Evolutionary conservation across 64 coral and sea anemone genomes (phyloP), one percentile per base, ranked within the genome.

Genomic region (Dendrophyllia cribrosa): DNA sequence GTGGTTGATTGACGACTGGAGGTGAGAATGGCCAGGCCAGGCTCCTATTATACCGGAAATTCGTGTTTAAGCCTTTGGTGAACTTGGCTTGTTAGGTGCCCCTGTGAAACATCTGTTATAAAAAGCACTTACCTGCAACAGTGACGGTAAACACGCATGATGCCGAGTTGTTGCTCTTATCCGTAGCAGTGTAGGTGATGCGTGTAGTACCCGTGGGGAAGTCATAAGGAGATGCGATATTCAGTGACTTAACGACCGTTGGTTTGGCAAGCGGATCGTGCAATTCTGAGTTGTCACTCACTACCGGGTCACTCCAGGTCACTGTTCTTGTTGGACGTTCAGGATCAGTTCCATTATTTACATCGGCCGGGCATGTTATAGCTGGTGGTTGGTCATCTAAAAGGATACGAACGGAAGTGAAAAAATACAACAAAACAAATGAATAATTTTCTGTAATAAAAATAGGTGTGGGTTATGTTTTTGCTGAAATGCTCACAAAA

Each of bases 111-210:
- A 34, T 34, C 34, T 34, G 34, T 34, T 34, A 34, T 34, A 34
- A 34, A 34, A 34, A 34, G 58, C 59, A 48, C 69, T 93, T 47
- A 96, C 97, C 97, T 63, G 17, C 19, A 12, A 99, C 91, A 4
- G 87, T 83, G 5, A 99, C 90, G 17, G 87, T 91, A 34, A 96
- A 94, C 15, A 87, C 86, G 20, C 97, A 99, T 24, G 88, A 90
- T 15, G 83, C 75, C 21, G 88, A 89, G 19, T 91, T 79, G 44
- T 85, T 85, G 24, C 78, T 93, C 12, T 85, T 91, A 52, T 99
- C 97, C 9, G 91, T 89, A 7, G 94, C 97, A 8, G 88, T 99
- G 46, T 96, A 99, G 2, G 90, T 88, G n/a, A 99, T 93, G 20
- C 75, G 69, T 19, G 95, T 95, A 1, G 76, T 91, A 47, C 97